Base-by-base conservation (phyloP, 1,140 invertebrate species). In the Akabosia matsudoensis region DNA sequence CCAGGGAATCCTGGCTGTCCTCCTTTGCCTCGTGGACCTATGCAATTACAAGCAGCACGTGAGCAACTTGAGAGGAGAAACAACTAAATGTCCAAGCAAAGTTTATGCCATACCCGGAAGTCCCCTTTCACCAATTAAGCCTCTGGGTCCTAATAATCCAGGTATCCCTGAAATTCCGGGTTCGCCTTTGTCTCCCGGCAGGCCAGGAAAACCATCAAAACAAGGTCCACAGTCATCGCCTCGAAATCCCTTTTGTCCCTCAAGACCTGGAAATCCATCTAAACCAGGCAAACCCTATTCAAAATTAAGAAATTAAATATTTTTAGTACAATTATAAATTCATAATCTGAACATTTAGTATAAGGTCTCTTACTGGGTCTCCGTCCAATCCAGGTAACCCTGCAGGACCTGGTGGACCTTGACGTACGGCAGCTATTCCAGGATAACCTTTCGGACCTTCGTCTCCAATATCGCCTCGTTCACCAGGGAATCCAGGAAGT, bases 191-290 rank as follows among this genome's bases (percentile, higher is more conserved):
- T 78, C 74, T 14, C 79, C 79, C n/a, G 51, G 56, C n/a, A 80
- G 37, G 4, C 79, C 79, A 28, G 79, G 79, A 54, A 77, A 77
- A 33, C 79, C 79, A 28, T 78, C 76, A 61, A 80, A 80, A 75
- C 79, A 80, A 7, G 26, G 33, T 7, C 51, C 67, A 70, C 79
- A 80, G 31, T 76, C 28, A 18, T 80, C 79, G n/a, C 79, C 79
- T 1, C 56, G 7, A 18, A 51, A 72, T 30, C 70, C 75, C 33
- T 76, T 67, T 31, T 30, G 61, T 67, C 61, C 61, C 10, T 67
- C 61, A 28, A 67, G 10, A 30, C 61, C 61, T 28, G 61, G 61
- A 14, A 56, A 37, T 4, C 34, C 75, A 24, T 76, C 75, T 22
- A 72, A 14, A 13, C 75, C 75, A 10, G 75, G 75, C 7, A 73